Evolutionary conservation across 30 jellyfish, hydroid and myxozoan genomes (phyloP).

Genomic region (Turritopsis rubra): DNA sequence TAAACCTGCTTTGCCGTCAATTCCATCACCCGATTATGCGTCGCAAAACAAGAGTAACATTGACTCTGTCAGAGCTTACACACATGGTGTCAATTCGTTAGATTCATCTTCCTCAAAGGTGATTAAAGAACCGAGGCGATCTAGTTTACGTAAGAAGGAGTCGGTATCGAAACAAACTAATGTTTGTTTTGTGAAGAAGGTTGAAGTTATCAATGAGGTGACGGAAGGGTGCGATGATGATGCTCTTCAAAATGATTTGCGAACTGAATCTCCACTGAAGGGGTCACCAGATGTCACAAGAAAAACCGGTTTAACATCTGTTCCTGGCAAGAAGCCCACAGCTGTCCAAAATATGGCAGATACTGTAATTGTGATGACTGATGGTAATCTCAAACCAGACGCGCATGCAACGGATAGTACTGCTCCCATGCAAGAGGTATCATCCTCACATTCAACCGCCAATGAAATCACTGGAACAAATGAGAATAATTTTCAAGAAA

Average conservation of each 20-base stretch:
- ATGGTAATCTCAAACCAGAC: not conserved
- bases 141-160: slow-evolving; percentile 21
- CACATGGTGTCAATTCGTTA: not conserved
- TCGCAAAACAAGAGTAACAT: not conserved
- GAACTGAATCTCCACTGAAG: slow-evolving; percentile 24
- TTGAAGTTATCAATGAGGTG: slow-evolving; percentile 21
- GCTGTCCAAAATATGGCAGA: not conserved
- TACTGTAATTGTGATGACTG: not conserved
- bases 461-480: not conserved
- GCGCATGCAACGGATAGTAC: not conserved
- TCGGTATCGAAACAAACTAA: slow-evolving; percentile 15
- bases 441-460: not conserved
- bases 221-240: slow-evolving; percentile 14
- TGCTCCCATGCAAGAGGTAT: slow-evolving; percentile 9
- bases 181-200: slow-evolving; percentile 21
- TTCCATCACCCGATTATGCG: slow-evolving; percentile 33
- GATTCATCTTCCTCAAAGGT: not conserved
- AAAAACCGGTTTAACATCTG: not conserved
- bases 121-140: not conserved
- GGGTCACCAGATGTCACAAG: slow-evolving; percentile 7
- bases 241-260: slow-evolving; percentile 9
- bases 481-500: not conserved
- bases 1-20: slow-evolving; percentile 29
- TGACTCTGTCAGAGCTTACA: not conserved
- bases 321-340: not conserved